phyloP scores from a whole-genome alignment of 1,140 invertebrate genomes.

The Lasaia peninsularis region DNA sequence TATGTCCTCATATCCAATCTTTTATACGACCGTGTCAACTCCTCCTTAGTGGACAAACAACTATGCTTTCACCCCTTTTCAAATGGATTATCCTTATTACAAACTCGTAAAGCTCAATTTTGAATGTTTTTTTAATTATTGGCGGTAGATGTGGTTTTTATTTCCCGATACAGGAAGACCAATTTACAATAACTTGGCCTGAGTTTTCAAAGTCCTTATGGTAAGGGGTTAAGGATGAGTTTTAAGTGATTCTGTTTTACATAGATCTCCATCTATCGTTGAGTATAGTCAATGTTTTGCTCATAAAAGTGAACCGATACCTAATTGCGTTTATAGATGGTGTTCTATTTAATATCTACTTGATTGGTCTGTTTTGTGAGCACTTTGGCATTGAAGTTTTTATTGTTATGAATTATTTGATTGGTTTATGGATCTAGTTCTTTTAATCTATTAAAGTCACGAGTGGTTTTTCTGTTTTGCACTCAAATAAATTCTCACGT shows the following conservation, averaged over 20 bases:
- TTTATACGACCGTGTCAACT: constrained; percentile 66
- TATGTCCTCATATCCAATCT: constrained; percentile 72
- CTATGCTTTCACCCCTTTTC: constrained; percentile 17
- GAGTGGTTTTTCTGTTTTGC: constrained; percentile 14
- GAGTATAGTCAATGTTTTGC: constrained; percentile 55
- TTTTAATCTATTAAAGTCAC: constrained; percentile 23
- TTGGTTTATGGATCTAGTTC: constrained; percentile 27
- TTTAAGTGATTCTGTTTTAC: constrained; percentile 18
- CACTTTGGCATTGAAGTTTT: constrained; percentile 51
- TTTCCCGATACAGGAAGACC: constrained; percentile 43
- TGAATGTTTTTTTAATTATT: constrained; percentile 11
- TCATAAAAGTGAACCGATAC: constrained; percentile 60
- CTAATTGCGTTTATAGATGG: constrained; percentile 63
- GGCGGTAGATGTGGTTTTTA: constrained; percentile 33
- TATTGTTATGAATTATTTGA: constrained; percentile 68
- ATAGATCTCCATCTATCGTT: constrained; percentile 15
- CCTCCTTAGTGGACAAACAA: constrained; percentile 47
- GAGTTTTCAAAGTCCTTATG: constrained; percentile 17
- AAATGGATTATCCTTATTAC: constrained; percentile 14
- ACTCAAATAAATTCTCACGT: background rate
- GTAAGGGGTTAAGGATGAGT: constrained; percentile 22
- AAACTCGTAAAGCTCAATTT: constrained; percentile 29
- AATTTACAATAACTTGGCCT: constrained; percentile 24
- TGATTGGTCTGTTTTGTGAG: constrained; percentile 50
- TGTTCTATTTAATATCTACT: constrained; percentile 67